phyloP scores from a whole-genome alignment of 2,113 vertebrate genomes.

The Gavialis gangeticus region DNA sequence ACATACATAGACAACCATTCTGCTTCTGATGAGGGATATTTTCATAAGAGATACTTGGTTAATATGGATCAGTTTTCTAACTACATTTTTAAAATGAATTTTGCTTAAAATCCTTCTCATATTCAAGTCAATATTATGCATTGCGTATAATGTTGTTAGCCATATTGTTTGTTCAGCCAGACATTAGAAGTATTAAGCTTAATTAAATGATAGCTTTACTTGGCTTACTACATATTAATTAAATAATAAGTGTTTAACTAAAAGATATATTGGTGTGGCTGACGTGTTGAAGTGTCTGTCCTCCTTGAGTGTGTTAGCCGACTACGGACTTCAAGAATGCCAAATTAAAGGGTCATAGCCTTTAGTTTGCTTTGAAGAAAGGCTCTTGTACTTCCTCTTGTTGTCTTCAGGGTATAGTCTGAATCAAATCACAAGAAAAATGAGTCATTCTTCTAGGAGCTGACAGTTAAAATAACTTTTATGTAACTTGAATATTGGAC shows the following conservation, averaged over 20 bases:
- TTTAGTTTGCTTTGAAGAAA: neutral
- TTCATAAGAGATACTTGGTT: neutral
- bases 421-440: neutral
- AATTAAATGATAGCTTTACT: neutral
- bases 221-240: neutral
- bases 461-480: conserved; percentile 2
- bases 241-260: neutral
- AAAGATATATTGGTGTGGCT: neutral
- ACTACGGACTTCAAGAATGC: neutral
- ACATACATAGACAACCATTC: neutral
- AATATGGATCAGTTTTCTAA: neutral
- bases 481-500: neutral
- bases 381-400: neutral
- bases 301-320: neutral
- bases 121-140: neutral
- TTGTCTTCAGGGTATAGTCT: neutral
- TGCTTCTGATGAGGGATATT: neutral
- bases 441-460: neutral
- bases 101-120: neutral
- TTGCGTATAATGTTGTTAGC: neutral
- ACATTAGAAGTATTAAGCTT: neutral
- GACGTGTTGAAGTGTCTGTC: neutral
- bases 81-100: neutral
- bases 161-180: neutral
- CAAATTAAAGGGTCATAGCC: neutral